Evolutionary conservation across 2,113 vertebrate genomes (phyloP), one percentile per base, ranked within the genome.

Genomic region (Nothoprocta pentlandii): DNA sequence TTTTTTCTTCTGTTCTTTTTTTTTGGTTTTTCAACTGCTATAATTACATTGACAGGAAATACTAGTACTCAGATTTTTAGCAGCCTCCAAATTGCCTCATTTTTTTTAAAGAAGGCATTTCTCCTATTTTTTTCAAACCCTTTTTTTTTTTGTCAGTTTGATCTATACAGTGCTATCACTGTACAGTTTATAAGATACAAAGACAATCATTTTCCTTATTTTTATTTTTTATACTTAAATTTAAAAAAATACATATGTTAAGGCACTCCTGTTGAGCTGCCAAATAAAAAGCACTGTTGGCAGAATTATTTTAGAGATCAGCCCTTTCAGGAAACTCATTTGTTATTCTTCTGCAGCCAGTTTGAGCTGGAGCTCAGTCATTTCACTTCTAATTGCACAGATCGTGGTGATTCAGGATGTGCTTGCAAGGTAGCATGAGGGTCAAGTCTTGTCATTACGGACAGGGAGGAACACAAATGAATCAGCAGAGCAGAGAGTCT

Each of bases 151-250:
- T 83, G 34, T 93, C 91, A 56, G 71, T 2, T 6, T 63, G 30
- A 90, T 71, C 68, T 84, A 75, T 46, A 34, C 53, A 51, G n/a
- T 12, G 4, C 76, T 74, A 20, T 85, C 49, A 80, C 59, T 62
- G 46, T 83, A 56, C 76, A 80, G 82, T 90, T 96, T 87, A 87
- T 77, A 87, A 80, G 91, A 74, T 23, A 67, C 25, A 22, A 54
- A 58, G 59, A 70, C 78, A 87, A 73, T 94, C 71, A 23, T 49
- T 82, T 32, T 77, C 41, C 78, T 73, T 87, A 23, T 67, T 79
- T 96, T 56, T 92, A 16, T 85, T 74, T 20, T 63, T 39, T 6
- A 39, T 82, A 82, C 22, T 56, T 80, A 47, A 14, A 1, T 74
- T 6, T 14, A 54, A 2, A 42, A 42, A 70, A 41, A 19, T 26